Conservation (phyloP, 2,113 vertebrate species). For the Eclectus roratus region DNA sequence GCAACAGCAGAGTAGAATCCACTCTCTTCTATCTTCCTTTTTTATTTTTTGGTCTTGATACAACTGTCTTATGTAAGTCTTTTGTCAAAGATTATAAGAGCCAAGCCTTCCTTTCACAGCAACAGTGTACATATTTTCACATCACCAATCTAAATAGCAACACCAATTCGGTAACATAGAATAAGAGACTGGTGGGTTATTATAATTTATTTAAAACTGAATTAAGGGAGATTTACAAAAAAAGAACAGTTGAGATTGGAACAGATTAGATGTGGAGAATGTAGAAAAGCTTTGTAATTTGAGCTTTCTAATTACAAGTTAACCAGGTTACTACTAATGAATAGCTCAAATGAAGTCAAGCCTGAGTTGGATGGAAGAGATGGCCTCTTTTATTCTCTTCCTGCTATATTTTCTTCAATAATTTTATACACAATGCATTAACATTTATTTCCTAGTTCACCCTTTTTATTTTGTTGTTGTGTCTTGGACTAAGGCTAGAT, state of each 20-base stretch:
- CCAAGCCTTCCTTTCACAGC: conserved; percentile 15
- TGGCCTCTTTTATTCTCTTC: background rate
- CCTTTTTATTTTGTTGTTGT: background rate
- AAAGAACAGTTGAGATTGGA: background rate
- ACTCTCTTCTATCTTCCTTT: background rate
- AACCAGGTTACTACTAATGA: background rate
- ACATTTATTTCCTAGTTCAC: background rate
- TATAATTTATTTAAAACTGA: background rate
- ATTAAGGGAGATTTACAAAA: background rate
- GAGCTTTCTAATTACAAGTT: background rate
- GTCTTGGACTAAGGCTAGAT: background rate
- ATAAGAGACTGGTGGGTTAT: background rate
- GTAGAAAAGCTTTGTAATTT: background rate
- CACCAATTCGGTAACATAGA: background rate
- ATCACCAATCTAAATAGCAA: background rate
- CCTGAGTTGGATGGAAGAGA: background rate
- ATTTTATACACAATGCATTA: background rate
- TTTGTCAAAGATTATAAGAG: background rate
- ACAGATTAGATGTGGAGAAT: background rate
- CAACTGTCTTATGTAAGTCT: background rate
- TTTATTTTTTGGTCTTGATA: background rate
- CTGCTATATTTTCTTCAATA: background rate
- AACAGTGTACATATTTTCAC: background rate
- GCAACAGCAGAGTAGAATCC: background rate
- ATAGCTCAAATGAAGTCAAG: background rate